Evolutionary conservation across 2,797 vertebrate species (phyloP), one percentile per base, ranked within the genome.

Genomic region (Pipistrellus pipistrellus): DNA sequence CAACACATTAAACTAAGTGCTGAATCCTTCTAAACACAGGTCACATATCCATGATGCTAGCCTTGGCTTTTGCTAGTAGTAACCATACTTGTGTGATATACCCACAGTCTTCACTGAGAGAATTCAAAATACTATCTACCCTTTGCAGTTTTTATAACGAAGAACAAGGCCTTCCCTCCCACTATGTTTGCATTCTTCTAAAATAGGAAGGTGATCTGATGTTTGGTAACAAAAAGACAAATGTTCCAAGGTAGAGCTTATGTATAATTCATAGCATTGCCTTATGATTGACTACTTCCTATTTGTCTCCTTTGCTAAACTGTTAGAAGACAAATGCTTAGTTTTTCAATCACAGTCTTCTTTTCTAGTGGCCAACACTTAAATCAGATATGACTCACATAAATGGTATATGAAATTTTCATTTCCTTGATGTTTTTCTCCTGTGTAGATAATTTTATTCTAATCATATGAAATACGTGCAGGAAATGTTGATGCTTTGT

Each of bases 341-440:
- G 8, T 21, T 94, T 20, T 25, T 73, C 89, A 95, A 83, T 9
- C 38, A 15, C 7, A 87, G 4, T 90, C 46, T 86, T 92, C n/a
- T 81, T 84, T 92, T 46, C 51, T 55, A 57, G 21, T 32, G 13
- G 38, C 48, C 68, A 95, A 75, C 10, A 90, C 46, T 94, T 81
- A 93, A 92, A 94, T 89, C 55, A 89, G 55, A 81, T 44, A 95
- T 91, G 86, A 88, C 32, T 93, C 84, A 91, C 20, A 90, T 25
- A 68, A 72, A 84, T 87, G 32, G 78, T 72, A 87, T 51, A 64
- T 46, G 18, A 87, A 86, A 86, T 30, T 90, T 92, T 92, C 77
- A 80, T 69, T 92, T 78, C 30, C 59, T 92, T 85, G 86, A 85
- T 85, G 46, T 46, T 92, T 89, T 92, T 89, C 35, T 86, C 41